Evolutionary conservation across 37 sponge, comb jelly and placozoan species (phyloP).

Genomic region (Aplysina aerophoba): DNA sequence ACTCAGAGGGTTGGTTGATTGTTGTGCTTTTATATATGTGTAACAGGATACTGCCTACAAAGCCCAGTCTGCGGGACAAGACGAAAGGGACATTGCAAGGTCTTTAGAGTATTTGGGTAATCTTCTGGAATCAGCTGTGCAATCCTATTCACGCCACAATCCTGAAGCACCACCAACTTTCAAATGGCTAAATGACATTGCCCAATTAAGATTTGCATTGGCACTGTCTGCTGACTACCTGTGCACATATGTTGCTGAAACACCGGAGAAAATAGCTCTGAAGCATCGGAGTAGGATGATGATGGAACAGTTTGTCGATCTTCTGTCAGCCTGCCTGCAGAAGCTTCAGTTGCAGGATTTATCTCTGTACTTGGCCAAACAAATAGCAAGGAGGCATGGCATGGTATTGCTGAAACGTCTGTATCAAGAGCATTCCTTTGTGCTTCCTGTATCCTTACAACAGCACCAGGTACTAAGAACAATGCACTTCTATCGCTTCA

Average conservation of each 20-base stretch:
- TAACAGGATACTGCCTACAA: too few relatives aligned
- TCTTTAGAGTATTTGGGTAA: constrained; percentile 7
- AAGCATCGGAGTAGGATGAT: background rate
- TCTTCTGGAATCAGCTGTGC: background rate
- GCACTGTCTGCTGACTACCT: constrained; percentile 50
- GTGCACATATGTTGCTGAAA: background rate
- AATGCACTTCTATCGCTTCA: background rate
- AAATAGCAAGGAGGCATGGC: constrained; percentile 68
- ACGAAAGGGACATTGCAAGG: background rate
- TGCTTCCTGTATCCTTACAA: background rate
- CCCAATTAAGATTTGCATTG: constrained; percentile 51
- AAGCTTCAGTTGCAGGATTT: background rate
- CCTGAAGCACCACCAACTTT: constrained; percentile 17
- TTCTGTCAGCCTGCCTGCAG: constrained; percentile 36
- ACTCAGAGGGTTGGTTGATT: too few relatives aligned
- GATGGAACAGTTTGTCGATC: constrained; percentile 16
- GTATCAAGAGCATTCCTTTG: background rate
- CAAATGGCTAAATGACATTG: constrained; percentile 55
- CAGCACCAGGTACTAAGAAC: background rate
- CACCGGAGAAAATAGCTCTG: constrained; percentile 28
- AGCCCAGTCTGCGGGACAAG: too few relatives aligned
- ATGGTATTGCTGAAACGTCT: constrained; percentile 43
- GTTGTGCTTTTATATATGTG: too few relatives aligned
- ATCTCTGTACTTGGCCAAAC: constrained; percentile 57
- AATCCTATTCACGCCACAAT: background rate